Evolutionary conservation across 2,797 vertebrate genomes (phyloP), one percentile per base, ranked within the genome.

Genomic region (Clarias fuscus): DNA sequence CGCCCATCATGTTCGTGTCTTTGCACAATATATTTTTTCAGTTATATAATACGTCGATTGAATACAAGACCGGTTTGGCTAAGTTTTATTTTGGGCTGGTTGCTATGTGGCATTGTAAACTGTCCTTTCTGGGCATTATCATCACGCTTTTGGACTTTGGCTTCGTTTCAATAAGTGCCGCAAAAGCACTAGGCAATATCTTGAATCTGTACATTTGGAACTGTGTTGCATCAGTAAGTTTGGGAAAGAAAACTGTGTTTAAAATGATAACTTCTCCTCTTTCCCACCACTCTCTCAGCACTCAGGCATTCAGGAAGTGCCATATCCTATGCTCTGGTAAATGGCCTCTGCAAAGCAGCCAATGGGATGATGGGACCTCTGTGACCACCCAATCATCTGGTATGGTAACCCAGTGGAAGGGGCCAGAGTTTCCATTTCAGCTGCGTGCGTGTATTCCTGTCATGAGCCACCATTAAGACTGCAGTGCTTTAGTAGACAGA

Each of bases 371-470:
- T 22, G 68, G 70, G 84, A 84, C 85, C 76, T 77, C 22, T 68
- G 56, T 56, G n/a, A 76, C 17, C 37, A 76, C 48, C 77, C 84
- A 89, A 90, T 90, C 75, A 88, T 84, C 88, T 86, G 87, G 75
- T 81, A 37, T 86, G 62, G 56, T 83, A 84, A 83, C 71, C 73
- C 84, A 82, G 85, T 89, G 64, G 81, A 72, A 84, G 85, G 82
- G 88, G 84, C 88, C 87, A 93, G 89, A 91, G 94, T 95, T 95
- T 95, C 93, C 94, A 94, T 94, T 94, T 94, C 91, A 90, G 90
- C 87, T 91, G 91, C 90, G 89, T 91, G 71, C 90, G 89, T 91
- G 72, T 92, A 93, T 92, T 89, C 90, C 90, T 82, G 88, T 90
- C 92, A 91, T 70, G 93, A 84, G 84, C 77, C 88, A 68, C 68